Base-by-base conservation (phyloP, 2,888 invertebrate species). In the Onchidella celtica region DNA sequence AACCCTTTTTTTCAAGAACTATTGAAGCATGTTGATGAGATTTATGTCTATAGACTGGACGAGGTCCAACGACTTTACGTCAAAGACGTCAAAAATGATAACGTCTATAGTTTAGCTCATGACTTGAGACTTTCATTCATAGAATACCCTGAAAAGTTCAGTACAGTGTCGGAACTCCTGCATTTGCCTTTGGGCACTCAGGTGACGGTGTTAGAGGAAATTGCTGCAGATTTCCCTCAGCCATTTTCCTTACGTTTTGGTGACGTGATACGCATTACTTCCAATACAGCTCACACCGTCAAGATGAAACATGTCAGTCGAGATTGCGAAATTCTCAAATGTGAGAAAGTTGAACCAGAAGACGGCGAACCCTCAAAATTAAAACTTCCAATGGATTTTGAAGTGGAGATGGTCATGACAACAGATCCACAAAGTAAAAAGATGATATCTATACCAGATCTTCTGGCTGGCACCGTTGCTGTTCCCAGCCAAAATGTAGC, bases 221-320 rank as follows among this genome's bases (percentile, higher is more conserved):
- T 89, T 24, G 88, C 88, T n/a, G 87, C 88, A 1, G 89, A 90
- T 76, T 89, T 87, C 69, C 90, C 90, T 2, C 85, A 87, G 38
- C 88, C 87, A 21, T 89, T 88, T 79, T 88, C 87, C 47, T 81
- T 90, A 59, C 82, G 85, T 66, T 85, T 86, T 29, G 90, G 90
- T 0, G 89, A 89, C 82, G 77, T 88, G 21, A 61, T 90, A 3
- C 81, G 84, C 63, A 86, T 89, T 27, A 88, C 86, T 69, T 84
- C 87, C 47, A 85, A 88, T 57, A 72, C 82, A n/a, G 74, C 86
- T 14, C 85, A 84, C 73, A 79, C 84, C 47, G 85, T 87, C 65
- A 88, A 87, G 83, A 79, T 87, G n/a, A 88, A 87, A 83, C 82
- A 72, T 32, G 14, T 69, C 17, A 17, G 55, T 27, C 55, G 32